Evolutionary conservation across 2,113 vertebrate genomes (phyloP).

Genomic region (Ceyx cyanopectus): DNA sequence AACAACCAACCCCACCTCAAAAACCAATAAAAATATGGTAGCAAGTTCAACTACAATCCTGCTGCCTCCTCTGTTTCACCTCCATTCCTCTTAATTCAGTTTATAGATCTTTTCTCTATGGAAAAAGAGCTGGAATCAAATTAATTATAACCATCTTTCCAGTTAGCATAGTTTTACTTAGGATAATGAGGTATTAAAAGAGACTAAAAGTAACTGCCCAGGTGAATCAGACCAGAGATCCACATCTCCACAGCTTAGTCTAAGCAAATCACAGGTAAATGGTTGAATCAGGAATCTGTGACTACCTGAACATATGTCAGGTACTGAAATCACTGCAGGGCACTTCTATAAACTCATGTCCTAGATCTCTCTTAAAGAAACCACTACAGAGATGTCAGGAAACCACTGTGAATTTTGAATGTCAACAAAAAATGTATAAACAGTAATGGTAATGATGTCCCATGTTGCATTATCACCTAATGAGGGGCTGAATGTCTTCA

Average conservation of each 20-base stretch:
- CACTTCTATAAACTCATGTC: not conserved
- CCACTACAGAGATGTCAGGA: not conserved
- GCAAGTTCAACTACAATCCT: not conserved
- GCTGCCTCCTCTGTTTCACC: not conserved
- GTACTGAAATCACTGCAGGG: not conserved
- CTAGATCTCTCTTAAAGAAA: not conserved
- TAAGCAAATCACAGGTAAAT: not conserved
- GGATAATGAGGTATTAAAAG: not conserved
- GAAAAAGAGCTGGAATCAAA: not conserved
- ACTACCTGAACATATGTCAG: not conserved
- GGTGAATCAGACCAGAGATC: not conserved
- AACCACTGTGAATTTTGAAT: constrained; percentile 30
- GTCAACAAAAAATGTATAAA: constrained; percentile 23
- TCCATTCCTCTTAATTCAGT: not conserved
- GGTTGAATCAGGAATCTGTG: not conserved
- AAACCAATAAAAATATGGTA: not conserved
- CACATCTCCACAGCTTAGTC: not conserved
- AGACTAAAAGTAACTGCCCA: not conserved
- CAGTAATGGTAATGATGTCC: not conserved
- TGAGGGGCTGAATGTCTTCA: constrained; percentile 6
- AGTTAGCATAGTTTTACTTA: not conserved
- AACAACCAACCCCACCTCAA: not conserved
- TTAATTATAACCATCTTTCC: not conserved
- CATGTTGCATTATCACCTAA: not conserved
- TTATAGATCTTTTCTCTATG: not conserved